phyloP scores from a whole-genome alignment of 2,113 vertebrate species.

The Hippocampus abdominalis region DNA sequence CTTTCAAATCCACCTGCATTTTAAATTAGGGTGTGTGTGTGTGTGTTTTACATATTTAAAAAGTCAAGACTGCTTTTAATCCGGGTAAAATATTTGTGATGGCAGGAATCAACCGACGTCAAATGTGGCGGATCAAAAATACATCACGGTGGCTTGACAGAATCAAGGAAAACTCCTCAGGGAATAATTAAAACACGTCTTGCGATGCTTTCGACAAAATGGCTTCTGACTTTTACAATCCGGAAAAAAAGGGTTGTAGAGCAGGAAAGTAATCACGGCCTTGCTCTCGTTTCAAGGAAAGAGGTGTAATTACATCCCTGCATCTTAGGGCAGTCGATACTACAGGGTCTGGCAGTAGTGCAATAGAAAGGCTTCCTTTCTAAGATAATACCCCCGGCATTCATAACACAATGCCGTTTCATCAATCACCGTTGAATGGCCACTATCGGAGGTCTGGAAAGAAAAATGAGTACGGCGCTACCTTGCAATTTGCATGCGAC shows the following conservation, averaged over 20 bases:
- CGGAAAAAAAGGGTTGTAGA: not conserved
- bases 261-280: not conserved
- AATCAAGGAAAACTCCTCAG: not conserved
- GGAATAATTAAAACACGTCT: not conserved
- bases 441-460: not conserved
- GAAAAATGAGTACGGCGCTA: not conserved
- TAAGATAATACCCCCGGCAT: not conserved
- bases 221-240: not conserved
- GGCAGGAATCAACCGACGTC: not conserved
- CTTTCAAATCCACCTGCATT: not conserved
- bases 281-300: not conserved
- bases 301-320: slow-evolving; percentile 7
- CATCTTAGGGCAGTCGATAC: not conserved
- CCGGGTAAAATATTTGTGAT: not conserved
- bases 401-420: not conserved
- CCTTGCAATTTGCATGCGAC: not conserved
- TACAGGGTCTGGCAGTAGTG: slow-evolving; percentile 2
- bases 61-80: not conserved
- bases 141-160: not conserved
- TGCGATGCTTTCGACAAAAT: not conserved
- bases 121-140: not conserved
- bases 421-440: not conserved
- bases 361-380: slow-evolving; percentile 3
- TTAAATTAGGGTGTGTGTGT: not conserved
- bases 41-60: not conserved